Evolutionary conservation across 2,113 vertebrate species (phyloP).

Genomic region (Engystomops pustulosus): DNA sequence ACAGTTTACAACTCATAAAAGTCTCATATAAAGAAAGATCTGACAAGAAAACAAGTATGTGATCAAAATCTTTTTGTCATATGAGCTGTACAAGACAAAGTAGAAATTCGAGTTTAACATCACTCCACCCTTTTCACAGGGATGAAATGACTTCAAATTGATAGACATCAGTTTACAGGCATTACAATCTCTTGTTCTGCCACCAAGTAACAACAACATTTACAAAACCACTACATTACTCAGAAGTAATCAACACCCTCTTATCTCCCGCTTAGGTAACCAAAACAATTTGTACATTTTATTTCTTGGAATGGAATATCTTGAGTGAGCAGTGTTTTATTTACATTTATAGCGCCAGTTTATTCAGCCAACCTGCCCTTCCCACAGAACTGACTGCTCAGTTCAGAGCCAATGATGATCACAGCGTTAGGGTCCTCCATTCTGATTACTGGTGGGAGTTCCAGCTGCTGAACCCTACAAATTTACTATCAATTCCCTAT

Average conservation of each 20-base stretch:
- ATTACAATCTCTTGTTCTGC: slow-evolving; percentile 21
- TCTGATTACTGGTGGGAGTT: too few relatives aligned
- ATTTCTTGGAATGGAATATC: background rate
- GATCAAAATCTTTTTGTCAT: slow-evolving; percentile 10
- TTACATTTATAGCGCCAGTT: background rate
- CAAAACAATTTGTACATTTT: slow-evolving; percentile 28
- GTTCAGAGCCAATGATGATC: too few relatives aligned
- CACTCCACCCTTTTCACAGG: slow-evolving; percentile 2
- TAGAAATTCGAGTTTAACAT: background rate
- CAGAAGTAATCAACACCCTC: slow-evolving; percentile 29
- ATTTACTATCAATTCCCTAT: too few relatives aligned
- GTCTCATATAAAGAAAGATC: background rate
- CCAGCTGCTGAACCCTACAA: too few relatives aligned
- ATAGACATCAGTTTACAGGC: slow-evolving; percentile 37
- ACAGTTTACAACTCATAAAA: slow-evolving; percentile 14
- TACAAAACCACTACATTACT: slow-evolving; percentile 37
- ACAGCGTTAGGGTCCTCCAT: too few relatives aligned
- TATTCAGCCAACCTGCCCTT: background rate
- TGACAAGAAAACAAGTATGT: background rate
- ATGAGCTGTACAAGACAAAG: slow-evolving; percentile 7
- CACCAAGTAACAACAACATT: slow-evolving; percentile 46
- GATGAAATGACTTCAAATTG: background rate
- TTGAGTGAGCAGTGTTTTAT: background rate
- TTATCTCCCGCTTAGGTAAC: slow-evolving; percentile 24
- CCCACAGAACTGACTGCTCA: background rate